These are phyloP conservation scores for Saiga tatarica DNA, from an alignment of 2,113 vertebrate genomes.

Conservation along the genomic window DNA sequence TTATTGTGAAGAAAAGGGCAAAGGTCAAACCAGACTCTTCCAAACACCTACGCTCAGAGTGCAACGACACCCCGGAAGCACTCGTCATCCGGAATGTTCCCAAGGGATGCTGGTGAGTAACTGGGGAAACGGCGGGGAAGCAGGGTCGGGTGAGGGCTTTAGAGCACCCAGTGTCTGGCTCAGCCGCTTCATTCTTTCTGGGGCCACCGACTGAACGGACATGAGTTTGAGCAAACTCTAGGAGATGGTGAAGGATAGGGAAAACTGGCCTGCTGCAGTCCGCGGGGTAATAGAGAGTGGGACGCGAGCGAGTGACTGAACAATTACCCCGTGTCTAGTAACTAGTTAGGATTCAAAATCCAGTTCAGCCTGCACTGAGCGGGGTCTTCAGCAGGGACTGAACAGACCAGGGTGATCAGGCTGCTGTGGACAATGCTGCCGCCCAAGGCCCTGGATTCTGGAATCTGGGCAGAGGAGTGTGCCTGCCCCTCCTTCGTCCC, in stretches of 20 bases:
- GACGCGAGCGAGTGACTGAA: background rate
- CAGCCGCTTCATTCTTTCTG: background rate
- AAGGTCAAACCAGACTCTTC: background rate
- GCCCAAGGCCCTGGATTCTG: background rate
- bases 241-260: background rate
- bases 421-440: rapidly evolving
- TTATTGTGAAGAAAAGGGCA: background rate
- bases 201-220: background rate
- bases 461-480: background rate
- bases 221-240: background rate
- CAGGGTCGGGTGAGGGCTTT: background rate
- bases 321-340: too few relatives aligned
- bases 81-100: rapidly evolving
- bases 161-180: background rate
- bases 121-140: too few relatives aligned
- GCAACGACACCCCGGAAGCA: background rate
- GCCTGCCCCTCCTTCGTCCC: background rate
- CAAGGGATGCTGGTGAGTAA: background rate
- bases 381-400: background rate
- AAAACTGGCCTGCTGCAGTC: background rate
- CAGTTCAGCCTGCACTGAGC: background rate
- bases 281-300: background rate
- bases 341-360: too few relatives aligned
- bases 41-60: background rate
- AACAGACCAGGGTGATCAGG: background rate